phyloP scores from a whole-genome alignment of 1,140 invertebrate species.

The Nebria ingens region DNA sequence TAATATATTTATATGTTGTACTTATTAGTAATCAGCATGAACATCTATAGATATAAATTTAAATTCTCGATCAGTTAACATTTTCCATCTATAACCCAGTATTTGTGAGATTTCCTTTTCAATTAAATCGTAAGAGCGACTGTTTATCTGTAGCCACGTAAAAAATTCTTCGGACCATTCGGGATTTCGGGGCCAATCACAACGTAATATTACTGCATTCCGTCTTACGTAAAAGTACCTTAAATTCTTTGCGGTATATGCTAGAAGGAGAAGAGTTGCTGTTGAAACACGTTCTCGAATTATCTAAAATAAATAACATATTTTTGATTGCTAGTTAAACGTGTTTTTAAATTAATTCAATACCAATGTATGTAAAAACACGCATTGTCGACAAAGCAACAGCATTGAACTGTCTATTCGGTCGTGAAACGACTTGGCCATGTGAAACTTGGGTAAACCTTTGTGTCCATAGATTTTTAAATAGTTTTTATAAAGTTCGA shows the following conservation, averaged over 20 bases:
- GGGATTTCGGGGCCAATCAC: slow-evolving; percentile 55
- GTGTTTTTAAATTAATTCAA: slow-evolving; percentile 18
- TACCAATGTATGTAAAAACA: slow-evolving; percentile 53
- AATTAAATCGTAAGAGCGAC: slow-evolving; percentile 51
- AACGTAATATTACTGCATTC: slow-evolving; percentile 59
- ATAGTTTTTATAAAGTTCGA: slow-evolving; percentile 47
- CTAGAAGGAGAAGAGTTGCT: slow-evolving; percentile 64
- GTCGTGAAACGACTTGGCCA: slow-evolving; percentile 49
- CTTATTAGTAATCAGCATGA: background rate
- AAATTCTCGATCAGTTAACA: slow-evolving; percentile 63
- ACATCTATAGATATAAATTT: slow-evolving; percentile 24
- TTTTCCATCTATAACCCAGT: slow-evolving; percentile 57
- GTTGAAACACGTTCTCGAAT: slow-evolving; percentile 72
- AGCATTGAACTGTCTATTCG: slow-evolving; percentile 53
- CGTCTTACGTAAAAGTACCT: slow-evolving; percentile 54
- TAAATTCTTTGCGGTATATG: slow-evolving; percentile 51
- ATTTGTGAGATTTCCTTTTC: slow-evolving; percentile 58
- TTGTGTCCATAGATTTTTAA: slow-evolving; percentile 50
- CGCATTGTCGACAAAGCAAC: slow-evolving; percentile 48
- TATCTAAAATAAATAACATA: slow-evolving; percentile 38
- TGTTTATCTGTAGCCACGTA: slow-evolving; percentile 50
- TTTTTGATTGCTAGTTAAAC: background rate
- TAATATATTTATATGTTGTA: no score
- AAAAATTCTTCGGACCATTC: slow-evolving; percentile 60
- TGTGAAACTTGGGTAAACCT: slow-evolving; percentile 48